Conservation (phyloP, 2,113 vertebrate genomes). For the Turnix velox region DNA sequence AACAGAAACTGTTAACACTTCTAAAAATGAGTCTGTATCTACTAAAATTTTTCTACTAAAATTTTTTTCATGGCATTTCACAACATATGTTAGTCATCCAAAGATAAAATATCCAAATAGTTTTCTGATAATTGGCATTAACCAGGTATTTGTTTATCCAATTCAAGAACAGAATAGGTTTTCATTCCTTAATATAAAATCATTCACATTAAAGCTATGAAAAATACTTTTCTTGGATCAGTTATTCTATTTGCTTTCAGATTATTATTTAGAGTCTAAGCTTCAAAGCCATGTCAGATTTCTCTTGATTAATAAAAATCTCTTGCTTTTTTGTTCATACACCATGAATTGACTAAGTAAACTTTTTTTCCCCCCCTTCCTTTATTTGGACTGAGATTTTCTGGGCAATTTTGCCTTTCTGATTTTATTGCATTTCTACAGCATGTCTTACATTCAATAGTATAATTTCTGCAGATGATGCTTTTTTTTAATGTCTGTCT, state of each 20-base stretch:
- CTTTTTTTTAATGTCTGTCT: neutral
- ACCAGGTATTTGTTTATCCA: constrained; percentile 15
- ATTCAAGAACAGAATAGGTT: constrained; percentile 38
- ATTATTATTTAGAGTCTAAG: constrained; percentile 46
- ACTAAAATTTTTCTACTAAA: too few relatives aligned
- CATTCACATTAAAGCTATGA: constrained; percentile 41
- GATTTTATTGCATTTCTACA: neutral
- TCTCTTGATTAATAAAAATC: constrained; percentile 25
- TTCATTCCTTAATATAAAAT: constrained; percentile 47
- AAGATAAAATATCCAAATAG: neutral
- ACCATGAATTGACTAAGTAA: constrained; percentile 51
- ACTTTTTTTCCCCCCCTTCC: neutral
- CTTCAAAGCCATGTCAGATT: constrained; percentile 6
- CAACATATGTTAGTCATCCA: neutral
- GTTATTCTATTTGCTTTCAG: constrained; percentile 39
- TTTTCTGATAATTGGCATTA: constrained; percentile 20
- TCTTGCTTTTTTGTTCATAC: constrained; percentile 29
- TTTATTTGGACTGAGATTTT: constrained; percentile 40
- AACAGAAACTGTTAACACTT: neutral
- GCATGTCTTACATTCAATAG: neutral
- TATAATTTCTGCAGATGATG: neutral
- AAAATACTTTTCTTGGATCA: constrained; percentile 51
- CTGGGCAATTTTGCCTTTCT: neutral
- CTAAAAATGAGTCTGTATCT: neutral
- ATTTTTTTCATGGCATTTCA: neutral